Base-by-base conservation (phyloP, 1,140 invertebrate genomes). In the Branchinecta lindahli region DNA sequence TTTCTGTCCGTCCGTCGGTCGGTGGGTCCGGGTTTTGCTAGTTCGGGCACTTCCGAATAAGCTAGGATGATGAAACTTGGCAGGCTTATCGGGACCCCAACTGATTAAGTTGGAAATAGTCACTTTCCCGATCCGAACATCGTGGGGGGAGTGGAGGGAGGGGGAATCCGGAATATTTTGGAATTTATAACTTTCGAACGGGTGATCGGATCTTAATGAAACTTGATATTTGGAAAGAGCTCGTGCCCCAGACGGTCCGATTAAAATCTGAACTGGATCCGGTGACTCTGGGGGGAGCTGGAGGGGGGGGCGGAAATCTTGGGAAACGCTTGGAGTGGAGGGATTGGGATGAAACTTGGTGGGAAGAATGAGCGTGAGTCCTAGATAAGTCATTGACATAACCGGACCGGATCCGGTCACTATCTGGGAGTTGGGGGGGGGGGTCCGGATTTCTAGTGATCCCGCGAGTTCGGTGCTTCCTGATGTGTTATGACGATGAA, bases 131-230 rank as follows among this genome's bases (percentile, higher is more conserved):
- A 33, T 33, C 33, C 33, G 33, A 33, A 2, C 18, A 12, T 61
- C 52, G 2, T 1, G 12, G 6, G 52, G 52, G 52, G 12, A 61
- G 52, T 61, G 12, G 52, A 20, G 52, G 52, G 52, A 20, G 52
- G 52, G 52, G 52, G 52, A 61, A 61, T 61, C 18, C 12, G 52
- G 18, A 61, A 61, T 3, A 61, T 3, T 3, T 12, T 3, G 52
- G 52, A 15, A 61, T 61, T 61, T 61, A 3, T 61, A 61, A 6
- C 52, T 61, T 61, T 3, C 52, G 52, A 61, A 61, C 52, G 18
- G 52, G 52, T 61, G 52, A 61, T 61, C 52, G 18, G 52, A 61
- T 61, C 52, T 61, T 20, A 61, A 61, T 61, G 52, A 61, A 61
- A 61, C 18, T 61, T 61, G 6, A 61, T 61, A 61, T 6, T 3